Base-by-base conservation (phyloP, 1,140 invertebrate species). In the Formica exsecta region DNA sequence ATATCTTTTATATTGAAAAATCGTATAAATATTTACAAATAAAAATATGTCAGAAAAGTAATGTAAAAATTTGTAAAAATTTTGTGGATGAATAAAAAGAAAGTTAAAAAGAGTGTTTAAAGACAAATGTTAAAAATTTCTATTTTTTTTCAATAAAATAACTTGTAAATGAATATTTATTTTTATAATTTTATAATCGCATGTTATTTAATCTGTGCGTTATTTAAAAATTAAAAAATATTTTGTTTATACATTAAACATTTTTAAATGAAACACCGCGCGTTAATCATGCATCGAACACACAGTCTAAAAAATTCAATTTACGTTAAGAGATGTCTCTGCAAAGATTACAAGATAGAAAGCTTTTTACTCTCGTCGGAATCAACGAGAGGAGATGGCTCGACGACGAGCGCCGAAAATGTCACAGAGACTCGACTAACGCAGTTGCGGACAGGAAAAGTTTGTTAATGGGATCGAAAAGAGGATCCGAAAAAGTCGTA, bases 351-450 rank as follows among this genome's bases (percentile, higher is more conserved):
- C 22, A 59, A 75, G 38, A 19, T 36, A 4, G 6, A 44, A 29
- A 3, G 6, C 57, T 25, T 57, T 4, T 59, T 3, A n/a, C 13
- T 25, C 11, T 19, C 61, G 61, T 19, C n/a, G 36, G 36, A 62
- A 77, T 16, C 19, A 65, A 77, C 6, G 2, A 32, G n/a, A 22
- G n/a, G 1, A 22, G 16, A 3, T 38, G 54, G 64, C 29, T 44
- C 25, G 25, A 66, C n/a, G 62, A 25, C n/a, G 32, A 13, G 25
- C 44, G 7, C 38, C 13, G 13, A 5, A n/a, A 81, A 48, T 48
- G 3, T 11, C 54, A 51, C 61, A 48, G 66, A 76, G 74, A 70
- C 65, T 87, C 64, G 65, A 71, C 75, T 41, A 22, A 86, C 32
- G n/a, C 54, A 87, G 11, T 64, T 59, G 41, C 38, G 22, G 29